These are phyloP conservation scores for Tholera decimalis DNA, from an alignment of 2,888 invertebrate species.

Conservation along the genomic window DNA sequence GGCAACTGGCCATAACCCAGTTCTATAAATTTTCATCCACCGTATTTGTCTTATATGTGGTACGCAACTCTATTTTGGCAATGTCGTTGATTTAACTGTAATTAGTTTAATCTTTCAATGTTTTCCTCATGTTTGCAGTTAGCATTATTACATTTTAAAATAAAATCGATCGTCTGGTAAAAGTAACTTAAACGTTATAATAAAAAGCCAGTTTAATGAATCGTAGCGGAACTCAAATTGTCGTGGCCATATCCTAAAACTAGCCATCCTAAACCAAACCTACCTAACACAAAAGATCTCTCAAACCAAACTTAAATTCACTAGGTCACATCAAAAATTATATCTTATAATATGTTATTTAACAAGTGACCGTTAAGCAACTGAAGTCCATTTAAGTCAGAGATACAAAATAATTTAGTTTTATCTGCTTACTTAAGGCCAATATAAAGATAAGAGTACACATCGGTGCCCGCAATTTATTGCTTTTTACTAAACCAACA, in stretches of 20 bases:
- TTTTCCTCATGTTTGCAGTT: not conserved
- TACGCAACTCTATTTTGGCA: slow-evolving; percentile 36
- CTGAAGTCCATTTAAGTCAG: slow-evolving; percentile 54
- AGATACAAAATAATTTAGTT: slow-evolving; percentile 55
- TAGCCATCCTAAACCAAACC: too few relatives aligned
- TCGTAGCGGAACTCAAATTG: slow-evolving; percentile 40
- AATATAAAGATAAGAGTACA: slow-evolving; percentile 50
- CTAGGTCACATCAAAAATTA: too few relatives aligned
- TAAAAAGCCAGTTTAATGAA: slow-evolving; percentile 35
- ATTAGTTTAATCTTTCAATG: slow-evolving; percentile 27
- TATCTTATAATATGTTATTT: slow-evolving; percentile 48
- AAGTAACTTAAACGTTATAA: slow-evolving; percentile 16
- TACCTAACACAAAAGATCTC: too few relatives aligned
- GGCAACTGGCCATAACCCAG: slow-evolving; percentile 52
- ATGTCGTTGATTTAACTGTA: slow-evolving; percentile 34
- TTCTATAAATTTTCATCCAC: slow-evolving; percentile 53
- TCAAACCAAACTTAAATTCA: too few relatives aligned
- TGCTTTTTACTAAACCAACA: slow-evolving; percentile 37
- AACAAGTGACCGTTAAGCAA: slow-evolving; percentile 39
- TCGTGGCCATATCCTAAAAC: too few relatives aligned
- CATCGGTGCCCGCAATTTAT: slow-evolving; percentile 38
- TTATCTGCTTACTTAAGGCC: slow-evolving; percentile 52
- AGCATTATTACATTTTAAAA: slow-evolving; percentile 19
- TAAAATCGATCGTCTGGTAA: slow-evolving; percentile 13
- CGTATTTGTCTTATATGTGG: slow-evolving; percentile 49